These are phyloP conservation scores for Zosterops lateralis DNA, from an alignment of 2,113 vertebrate species.

Conservation along the genomic window DNA sequence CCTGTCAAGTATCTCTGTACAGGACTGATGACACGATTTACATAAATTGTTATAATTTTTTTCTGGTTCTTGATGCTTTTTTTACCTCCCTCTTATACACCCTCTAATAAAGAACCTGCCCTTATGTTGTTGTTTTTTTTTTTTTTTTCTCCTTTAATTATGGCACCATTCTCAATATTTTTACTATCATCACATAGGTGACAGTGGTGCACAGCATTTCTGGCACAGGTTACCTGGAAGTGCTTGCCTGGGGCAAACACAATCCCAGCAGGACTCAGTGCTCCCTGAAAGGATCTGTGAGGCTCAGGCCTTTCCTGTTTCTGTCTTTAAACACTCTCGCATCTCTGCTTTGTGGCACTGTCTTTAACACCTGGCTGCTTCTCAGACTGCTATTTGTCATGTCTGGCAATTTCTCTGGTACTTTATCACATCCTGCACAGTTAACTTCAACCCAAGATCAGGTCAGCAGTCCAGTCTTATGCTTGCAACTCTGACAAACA, in stretches of 20 bases:
- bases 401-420: neutral
- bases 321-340: neutral
- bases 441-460: neutral
- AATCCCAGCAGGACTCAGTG: neutral
- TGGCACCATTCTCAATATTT: neutral
- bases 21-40: neutral
- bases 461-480: neutral
- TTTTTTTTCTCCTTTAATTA: neutral
- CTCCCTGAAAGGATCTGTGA: neutral
- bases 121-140: neutral
- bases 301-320: neutral
- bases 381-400: neutral
- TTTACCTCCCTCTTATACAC: neutral
- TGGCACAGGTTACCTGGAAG: neutral
- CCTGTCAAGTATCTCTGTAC: neutral
- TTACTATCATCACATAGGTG: neutral
- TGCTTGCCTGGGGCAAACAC: neutral
- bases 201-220: neutral
- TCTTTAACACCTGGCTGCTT: neutral
- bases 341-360: neutral
- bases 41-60: accelerated
- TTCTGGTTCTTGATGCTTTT: neutral
- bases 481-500: neutral
- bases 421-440: neutral
- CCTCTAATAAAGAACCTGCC: neutral